Conservation (phyloP, 2,113 vertebrate genomes). For the Micronycteris hirsuta region DNA sequence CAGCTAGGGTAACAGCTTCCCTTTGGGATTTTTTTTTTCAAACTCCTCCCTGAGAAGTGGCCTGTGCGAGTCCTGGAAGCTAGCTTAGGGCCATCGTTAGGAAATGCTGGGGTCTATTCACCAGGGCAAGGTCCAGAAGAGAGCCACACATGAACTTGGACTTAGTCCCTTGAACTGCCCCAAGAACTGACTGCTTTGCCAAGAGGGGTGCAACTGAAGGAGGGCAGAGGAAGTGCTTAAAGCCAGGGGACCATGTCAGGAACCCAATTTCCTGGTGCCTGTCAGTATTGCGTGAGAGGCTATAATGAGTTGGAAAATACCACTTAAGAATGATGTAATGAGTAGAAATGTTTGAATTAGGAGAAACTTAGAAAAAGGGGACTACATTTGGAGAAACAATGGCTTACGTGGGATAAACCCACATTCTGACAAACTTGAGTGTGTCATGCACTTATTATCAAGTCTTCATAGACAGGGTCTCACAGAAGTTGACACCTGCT, state of each 20-base stretch:
- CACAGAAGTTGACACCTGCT: no score
- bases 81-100: not conserved
- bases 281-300: not conserved
- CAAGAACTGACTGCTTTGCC: not conserved
- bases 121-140: not conserved
- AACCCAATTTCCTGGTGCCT: accelerated
- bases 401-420: not conserved
- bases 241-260: not conserved
- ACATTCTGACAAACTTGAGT: not conserved
- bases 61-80: not conserved
- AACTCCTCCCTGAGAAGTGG: not conserved
- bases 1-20: not conserved
- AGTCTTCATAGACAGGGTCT: not conserved
- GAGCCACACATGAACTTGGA: not conserved
- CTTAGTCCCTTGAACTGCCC: not conserved
- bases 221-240: no score
- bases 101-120: not conserved
- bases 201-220: accelerated
- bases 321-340: not conserved
- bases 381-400: not conserved
- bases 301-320: not conserved
- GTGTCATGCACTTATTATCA: not conserved
- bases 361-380: not conserved
- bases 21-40: not conserved
- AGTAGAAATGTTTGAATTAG: not conserved